These are phyloP conservation scores for Napeogenes sylphis DNA, from an alignment of 2,888 invertebrate genomes.

Conservation along the genomic window DNA sequence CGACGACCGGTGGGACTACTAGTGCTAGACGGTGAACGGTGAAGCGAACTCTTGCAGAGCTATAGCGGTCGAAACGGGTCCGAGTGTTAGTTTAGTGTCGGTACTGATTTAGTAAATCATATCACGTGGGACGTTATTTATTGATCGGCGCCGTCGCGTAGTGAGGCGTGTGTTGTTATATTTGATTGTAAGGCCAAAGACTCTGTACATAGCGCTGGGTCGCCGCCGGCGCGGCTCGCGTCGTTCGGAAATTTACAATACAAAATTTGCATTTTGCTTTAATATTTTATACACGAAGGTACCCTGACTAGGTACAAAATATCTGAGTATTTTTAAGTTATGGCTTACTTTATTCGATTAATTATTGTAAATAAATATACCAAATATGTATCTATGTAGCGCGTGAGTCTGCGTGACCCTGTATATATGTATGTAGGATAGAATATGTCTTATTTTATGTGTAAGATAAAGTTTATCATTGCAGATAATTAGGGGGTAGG, in stretches of 20 bases:
- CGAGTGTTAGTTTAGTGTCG: slow-evolving; percentile 39
- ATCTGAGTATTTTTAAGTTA: slow-evolving; percentile 68
- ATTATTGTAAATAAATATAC: slow-evolving; percentile 74
- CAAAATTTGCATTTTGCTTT: slow-evolving; percentile 76
- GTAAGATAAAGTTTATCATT: slow-evolving; percentile 54
- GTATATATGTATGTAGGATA: slow-evolving; percentile 64
- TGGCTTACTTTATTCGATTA: slow-evolving; percentile 52
- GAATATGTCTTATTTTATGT: slow-evolving; percentile 35
- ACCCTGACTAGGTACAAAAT: slow-evolving; percentile 67
- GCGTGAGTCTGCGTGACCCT: slow-evolving; percentile 45
- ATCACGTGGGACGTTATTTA: slow-evolving; percentile 41
- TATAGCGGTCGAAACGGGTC: slow-evolving; percentile 44
- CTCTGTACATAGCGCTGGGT: slow-evolving; percentile 65
- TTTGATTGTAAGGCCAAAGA: slow-evolving; percentile 74
- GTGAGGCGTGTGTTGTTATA: slow-evolving; percentile 40
- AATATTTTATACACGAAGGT: slow-evolving; percentile 60
- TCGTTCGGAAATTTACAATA: slow-evolving; percentile 61
- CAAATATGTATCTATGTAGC: slow-evolving; percentile 68
- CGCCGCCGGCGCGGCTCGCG: slow-evolving; percentile 46
- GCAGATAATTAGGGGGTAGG: slow-evolving; percentile 49
- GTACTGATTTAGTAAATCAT: too few species aligned
- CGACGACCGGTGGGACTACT: slow-evolving; percentile 81
- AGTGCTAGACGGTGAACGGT: slow-evolving; percentile 26
- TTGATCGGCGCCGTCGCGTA: slow-evolving; percentile 34
- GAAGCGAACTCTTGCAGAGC: slow-evolving; percentile 33